Conservation (phyloP, 2,888 invertebrate species). For the Nephrotoma flavescens region DNA sequence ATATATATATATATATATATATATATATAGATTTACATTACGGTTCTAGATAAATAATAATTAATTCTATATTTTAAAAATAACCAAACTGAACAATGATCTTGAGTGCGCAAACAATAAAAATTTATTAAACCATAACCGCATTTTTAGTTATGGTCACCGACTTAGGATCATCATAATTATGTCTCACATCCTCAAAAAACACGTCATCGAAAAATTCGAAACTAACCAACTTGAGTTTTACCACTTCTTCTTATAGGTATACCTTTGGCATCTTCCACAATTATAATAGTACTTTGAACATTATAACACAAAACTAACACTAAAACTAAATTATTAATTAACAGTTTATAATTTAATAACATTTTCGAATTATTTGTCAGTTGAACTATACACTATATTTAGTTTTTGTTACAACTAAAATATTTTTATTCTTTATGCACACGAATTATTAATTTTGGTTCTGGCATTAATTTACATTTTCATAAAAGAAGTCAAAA, state of each 20-base stretch:
- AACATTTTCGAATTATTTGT: background rate
- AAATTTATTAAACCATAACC: background rate
- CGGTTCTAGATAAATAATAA: background rate
- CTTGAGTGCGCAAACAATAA: background rate
- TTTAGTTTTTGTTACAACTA: background rate
- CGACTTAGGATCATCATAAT: background rate
- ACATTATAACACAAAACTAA: constrained; percentile 6
- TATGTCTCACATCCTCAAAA: background rate
- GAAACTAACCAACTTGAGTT: background rate
- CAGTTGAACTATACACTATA: background rate
- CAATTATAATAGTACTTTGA: constrained; percentile 30
- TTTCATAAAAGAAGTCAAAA: background rate
- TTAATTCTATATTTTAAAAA: background rate
- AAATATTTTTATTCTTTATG: background rate
- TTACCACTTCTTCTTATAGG: background rate
- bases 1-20: too few species aligned
- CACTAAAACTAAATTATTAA: background rate
- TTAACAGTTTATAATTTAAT: background rate
- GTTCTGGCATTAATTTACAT: background rate
- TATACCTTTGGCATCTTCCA: constrained; percentile 33
- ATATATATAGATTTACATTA: background rate
- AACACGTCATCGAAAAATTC: background rate
- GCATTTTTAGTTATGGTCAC: background rate
- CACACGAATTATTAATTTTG: background rate
- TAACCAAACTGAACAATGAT: background rate